These are phyloP conservation scores for Salvelinus alpinus DNA, from an alignment of 2,113 vertebrate genomes.

Conservation along the genomic window DNA sequence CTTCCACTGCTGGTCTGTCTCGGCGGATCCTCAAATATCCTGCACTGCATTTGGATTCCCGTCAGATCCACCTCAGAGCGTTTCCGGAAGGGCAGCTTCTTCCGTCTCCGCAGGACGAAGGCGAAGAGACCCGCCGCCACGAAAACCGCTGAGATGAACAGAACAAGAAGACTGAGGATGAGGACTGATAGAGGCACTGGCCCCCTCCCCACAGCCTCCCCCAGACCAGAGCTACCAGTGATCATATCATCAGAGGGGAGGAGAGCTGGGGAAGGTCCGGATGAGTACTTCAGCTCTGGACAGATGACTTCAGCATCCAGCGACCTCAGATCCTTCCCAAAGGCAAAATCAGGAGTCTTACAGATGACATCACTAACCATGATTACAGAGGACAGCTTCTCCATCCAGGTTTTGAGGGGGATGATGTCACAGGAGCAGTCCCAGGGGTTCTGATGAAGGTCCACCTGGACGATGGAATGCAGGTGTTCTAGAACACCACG, in stretches of 20 bases:
- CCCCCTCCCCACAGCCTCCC: constrained; percentile 74
- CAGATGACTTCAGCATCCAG: constrained; percentile 86
- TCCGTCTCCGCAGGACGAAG: constrained; percentile 85
- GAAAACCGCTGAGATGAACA: constrained; percentile 91
- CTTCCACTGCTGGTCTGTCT: constrained; percentile 59
- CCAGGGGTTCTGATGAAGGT: constrained; percentile 97
- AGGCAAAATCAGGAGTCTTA: constrained; percentile 86
- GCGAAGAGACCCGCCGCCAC: constrained; percentile 90
- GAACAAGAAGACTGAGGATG: constrained; percentile 89
- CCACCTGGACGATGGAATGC: constrained; percentile 96
- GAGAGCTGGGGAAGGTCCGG: constrained; percentile 73
- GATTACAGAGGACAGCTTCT: constrained; percentile 95
- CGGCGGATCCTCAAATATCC: constrained; percentile 85
- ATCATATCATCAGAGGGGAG: constrained; percentile 64
- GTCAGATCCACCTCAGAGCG: constrained; percentile 87
- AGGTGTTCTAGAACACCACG: constrained; percentile 92
- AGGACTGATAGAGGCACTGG: constrained; percentile 90
- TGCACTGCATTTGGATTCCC: constrained; percentile 89
- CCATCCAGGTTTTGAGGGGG: constrained; percentile 96
- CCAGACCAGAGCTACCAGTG: constrained; percentile 79
- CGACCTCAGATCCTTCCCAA: constrained; percentile 84
- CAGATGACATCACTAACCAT: constrained; percentile 93
- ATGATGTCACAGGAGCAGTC: constrained; percentile 96
- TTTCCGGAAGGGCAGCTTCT: constrained; percentile 88
- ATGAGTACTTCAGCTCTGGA: constrained; percentile 81